A percentile compares a stretch with the other conserved stretches of the same genome.
Conservation (phyloP, 2,797 vertebrate genomes). For the Jordanella pulchra region DNA sequence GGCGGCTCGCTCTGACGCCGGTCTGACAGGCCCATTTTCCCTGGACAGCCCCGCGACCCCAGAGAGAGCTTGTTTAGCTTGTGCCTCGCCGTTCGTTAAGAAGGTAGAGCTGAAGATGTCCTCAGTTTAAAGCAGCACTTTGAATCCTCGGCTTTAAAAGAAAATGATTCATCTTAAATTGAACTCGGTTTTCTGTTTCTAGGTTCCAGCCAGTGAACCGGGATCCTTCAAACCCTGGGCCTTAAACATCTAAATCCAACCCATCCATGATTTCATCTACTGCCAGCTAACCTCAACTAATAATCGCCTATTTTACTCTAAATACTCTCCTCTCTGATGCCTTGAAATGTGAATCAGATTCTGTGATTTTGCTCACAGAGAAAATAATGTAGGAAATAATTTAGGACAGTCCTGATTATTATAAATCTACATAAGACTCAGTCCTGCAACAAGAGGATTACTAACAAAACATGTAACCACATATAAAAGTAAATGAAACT, state of each 20-base stretch:
- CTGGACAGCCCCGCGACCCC: slow-evolving; percentile 86
- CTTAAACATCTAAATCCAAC: slow-evolving; percentile 62
- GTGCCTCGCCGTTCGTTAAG: slow-evolving; percentile 82
- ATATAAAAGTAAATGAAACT: not conserved
- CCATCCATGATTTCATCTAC: not conserved
- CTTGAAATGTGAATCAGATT: not conserved
- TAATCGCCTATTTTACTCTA: not conserved
- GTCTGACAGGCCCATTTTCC: slow-evolving; percentile 70
- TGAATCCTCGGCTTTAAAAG: not conserved
- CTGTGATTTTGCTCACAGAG: not conserved
- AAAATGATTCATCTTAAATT: not conserved
- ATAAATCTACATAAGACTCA: not conserved
- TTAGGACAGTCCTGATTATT: not conserved
- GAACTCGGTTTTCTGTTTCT: slow-evolving; percentile 20
- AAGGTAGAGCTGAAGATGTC: slow-evolving; percentile 74
- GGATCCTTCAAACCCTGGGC: slow-evolving; percentile 73
- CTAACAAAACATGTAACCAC: not conserved
- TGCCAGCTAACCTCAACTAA: not conserved
- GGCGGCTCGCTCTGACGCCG: slow-evolving; percentile 77
- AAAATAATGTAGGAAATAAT: not conserved
- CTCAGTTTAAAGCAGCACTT: not conserved
- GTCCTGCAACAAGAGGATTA: not conserved
- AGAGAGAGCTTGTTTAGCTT: slow-evolving; percentile 83
- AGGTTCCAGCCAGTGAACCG: slow-evolving; percentile 65
- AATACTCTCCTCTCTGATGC: not conserved